Conservation (phyloP, 2,797 vertebrate species). For the Acrocephalus scirpaceus region DNA sequence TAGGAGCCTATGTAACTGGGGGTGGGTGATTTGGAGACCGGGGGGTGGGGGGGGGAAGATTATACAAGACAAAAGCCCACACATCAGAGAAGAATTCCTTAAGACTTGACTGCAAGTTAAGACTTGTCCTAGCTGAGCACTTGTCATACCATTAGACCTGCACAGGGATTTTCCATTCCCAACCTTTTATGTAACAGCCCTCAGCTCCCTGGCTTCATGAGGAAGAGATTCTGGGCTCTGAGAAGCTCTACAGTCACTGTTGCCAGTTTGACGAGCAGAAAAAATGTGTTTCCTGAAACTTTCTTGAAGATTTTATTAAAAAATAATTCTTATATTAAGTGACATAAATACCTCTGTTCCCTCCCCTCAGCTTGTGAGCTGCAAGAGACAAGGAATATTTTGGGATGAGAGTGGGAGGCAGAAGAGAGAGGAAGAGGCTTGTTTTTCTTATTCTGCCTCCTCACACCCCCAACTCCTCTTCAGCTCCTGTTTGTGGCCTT, state of each 20-base stretch:
- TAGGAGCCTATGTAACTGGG: constrained; percentile 48
- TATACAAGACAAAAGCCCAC: constrained; percentile 57
- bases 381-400: background rate
- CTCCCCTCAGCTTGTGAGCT: background rate
- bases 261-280: constrained; percentile 31
- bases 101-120: constrained; percentile 73
- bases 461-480: background rate
- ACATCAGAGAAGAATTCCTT: constrained; percentile 58
- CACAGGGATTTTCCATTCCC: constrained; percentile 46
- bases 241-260: constrained; percentile 74
- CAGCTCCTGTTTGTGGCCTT: background rate
- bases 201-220: constrained; percentile 11
- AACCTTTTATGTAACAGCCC: background rate
- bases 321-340: background rate
- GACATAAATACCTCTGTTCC: background rate
- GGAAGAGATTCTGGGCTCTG: constrained; percentile 60
- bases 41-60: background rate
- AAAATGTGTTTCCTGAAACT: constrained; percentile 2
- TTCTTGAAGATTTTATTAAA: background rate
- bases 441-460: background rate
- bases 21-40: constrained; percentile 22
- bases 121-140: constrained; percentile 71
- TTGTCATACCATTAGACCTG: constrained; percentile 59
- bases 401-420: background rate
- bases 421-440: background rate